Evolutionary conservation across 1,140 invertebrate genomes (phyloP), one percentile per base, ranked within the genome.

Genomic region (Aporrectodea caliginosa): DNA sequence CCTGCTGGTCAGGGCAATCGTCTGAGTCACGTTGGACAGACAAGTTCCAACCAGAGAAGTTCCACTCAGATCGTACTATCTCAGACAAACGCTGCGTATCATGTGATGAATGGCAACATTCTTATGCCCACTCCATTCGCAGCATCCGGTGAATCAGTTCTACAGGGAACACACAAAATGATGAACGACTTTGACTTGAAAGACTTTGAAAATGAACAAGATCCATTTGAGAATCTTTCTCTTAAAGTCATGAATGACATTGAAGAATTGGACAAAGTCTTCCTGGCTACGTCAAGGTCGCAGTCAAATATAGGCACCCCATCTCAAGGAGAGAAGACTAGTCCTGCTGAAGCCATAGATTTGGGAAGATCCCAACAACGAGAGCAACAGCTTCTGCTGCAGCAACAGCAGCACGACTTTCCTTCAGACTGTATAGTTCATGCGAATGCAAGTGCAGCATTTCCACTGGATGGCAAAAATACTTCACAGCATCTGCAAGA

Each of bases 241-340:
- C 27, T 76, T 31, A 76, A 76, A 58, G 75, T 76, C n/a, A 76
- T 76, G 27, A 76, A 76, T n/a, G 75, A 76, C 43, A 43, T 76
- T 22, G 75, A 76, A 76, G 75, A 76, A 32, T 35, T 76, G 16
- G 75, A 76, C 43, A 76, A 76, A n/a, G 75, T 76, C 22, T 76
- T 76, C 29, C 35, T 58, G 29, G 75, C 35, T 2, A 43, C 34
- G 33, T 58, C 43, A 58, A 58, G 43, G 43, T 58, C 22, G 22
- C 43, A 58, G 43, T 58, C 43, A 22, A 22, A 58, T 12, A 22
- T 22, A 58, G n/a, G n/a, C n/a, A n/a, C n/a, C n/a, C n/a, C n/a
- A n/a, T n/a, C n/a, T n/a, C n/a, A n/a, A n/a, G n/a, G n/a, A n/a
- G n/a, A n/a, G n/a, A n/a, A n/a, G n/a, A n/a, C n/a, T n/a, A n/a